Evolutionary conservation across 2,113 vertebrate genomes (phyloP).

Genomic region (Jaculus jaculus): DNA sequence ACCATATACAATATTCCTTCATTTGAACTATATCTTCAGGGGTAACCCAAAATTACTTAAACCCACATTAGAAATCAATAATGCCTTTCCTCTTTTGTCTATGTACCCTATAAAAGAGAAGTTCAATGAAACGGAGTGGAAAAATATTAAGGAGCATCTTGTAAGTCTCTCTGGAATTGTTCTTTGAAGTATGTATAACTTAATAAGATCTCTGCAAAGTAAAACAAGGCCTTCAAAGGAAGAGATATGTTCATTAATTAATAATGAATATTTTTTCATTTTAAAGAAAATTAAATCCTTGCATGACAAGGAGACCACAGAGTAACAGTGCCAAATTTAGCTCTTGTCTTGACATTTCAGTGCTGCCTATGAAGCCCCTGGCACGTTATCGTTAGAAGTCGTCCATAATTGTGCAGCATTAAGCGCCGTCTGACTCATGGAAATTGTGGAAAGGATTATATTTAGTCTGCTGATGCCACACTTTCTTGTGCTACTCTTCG

Average conservation of each 20-base stretch:
- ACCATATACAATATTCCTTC: constrained; percentile 66
- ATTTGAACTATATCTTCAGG: constrained; percentile 40
- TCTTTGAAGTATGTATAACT: background rate
- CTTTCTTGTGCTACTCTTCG: constrained; percentile 60
- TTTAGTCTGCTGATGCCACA: constrained; percentile 76
- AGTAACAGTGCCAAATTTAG: constrained; percentile 51
- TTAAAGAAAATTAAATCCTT: constrained; percentile 54
- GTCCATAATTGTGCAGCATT: constrained; percentile 63
- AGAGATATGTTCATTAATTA: background rate
- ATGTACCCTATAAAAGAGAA: background rate
- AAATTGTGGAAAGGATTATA: constrained; percentile 76
- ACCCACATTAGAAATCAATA: background rate
- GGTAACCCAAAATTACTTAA: constrained; percentile 44
- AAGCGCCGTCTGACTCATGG: constrained; percentile 77
- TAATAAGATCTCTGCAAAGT: constrained; percentile 3
- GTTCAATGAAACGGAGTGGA: background rate
- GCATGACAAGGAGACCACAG: constrained; percentile 19
- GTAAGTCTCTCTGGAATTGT: background rate
- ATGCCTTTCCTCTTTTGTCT: background rate
- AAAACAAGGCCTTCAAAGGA: constrained; percentile 46
- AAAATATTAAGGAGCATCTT: constrained; percentile 1
- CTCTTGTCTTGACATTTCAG: constrained; percentile 62
- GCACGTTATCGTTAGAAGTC: constrained; percentile 56
- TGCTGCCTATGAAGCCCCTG: constrained; percentile 45
- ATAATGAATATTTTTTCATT: background rate